Conservation (phyloP, 2,797 vertebrate species). For the Aythya fuligula region DNA sequence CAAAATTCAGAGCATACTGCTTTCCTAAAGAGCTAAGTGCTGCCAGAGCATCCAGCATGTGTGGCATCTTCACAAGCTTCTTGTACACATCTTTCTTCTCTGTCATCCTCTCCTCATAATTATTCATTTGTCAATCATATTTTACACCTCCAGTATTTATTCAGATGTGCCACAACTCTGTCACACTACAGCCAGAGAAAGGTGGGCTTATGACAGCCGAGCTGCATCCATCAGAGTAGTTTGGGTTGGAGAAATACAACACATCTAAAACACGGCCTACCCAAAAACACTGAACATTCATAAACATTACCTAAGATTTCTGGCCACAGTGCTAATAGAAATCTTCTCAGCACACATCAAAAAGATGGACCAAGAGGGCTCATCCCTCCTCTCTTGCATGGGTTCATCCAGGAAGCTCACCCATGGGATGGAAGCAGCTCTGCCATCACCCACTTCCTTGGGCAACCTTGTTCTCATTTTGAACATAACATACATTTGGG, state of each 20-base stretch:
- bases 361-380: neutral
- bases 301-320: no score
- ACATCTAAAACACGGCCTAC: neutral
- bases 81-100: neutral
- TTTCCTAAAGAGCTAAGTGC: neutral
- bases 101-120: neutral
- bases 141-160: fast-evolving
- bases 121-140: neutral
- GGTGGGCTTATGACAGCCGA: neutral
- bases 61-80: fast-evolving
- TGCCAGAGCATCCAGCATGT: fast-evolving
- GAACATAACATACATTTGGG: neutral
- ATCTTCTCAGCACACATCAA: neutral
- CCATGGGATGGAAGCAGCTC: neutral
- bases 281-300: neutral
- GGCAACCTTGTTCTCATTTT: neutral
- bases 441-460: neutral
- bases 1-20: neutral
- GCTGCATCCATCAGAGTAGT: fast-evolving
- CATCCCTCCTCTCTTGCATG: fast-evolving
- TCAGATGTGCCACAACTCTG: neutral
- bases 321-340: neutral
- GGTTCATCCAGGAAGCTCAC: neutral
- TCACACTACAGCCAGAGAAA: fast-evolving
- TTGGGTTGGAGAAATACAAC: neutral